These are phyloP conservation scores for Hipposideros larvatus DNA, from an alignment of 2,797 vertebrate species.

Conservation along the genomic window DNA sequence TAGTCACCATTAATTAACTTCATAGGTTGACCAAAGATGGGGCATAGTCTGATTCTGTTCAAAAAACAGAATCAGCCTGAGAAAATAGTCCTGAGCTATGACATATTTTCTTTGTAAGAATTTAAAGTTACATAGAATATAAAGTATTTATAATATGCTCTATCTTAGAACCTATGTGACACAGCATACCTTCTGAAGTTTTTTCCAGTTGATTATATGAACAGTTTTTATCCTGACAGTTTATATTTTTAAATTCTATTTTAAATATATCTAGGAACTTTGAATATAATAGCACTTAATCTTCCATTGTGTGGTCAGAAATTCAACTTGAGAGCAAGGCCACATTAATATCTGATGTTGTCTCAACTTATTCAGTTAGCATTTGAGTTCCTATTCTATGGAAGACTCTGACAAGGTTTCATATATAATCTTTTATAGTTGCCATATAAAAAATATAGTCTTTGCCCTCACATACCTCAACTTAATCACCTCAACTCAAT, in stretches of 20 bases:
- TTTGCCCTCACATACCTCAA: constrained; percentile 14
- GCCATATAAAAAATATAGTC: not conserved
- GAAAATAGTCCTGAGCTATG: constrained; percentile 1
- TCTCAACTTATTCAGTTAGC: not conserved
- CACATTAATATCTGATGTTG: not conserved
- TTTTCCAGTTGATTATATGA: not conserved
- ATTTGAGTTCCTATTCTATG: not conserved
- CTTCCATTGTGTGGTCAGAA: not conserved
- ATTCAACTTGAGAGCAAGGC: not conserved
- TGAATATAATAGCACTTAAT: not conserved
- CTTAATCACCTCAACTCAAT: not conserved
- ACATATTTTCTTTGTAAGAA: constrained; percentile 4
- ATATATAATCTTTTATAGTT: not conserved
- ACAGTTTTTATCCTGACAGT: not conserved
- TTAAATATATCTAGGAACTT: constrained; percentile 11
- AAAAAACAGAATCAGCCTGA: not conserved
- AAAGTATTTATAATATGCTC: not conserved
- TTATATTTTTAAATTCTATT: constrained; percentile 37
- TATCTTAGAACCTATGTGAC: not conserved
- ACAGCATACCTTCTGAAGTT: not conserved
- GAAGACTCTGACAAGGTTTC: constrained; percentile 10
- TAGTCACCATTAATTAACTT: constrained; percentile 8
- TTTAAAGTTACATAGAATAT: not conserved
- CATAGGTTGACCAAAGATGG: not conserved
- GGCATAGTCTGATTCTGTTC: not conserved